phyloP scores from a whole-genome alignment of 2,797 vertebrate species.

The Cryptoprocta ferox region DNA sequence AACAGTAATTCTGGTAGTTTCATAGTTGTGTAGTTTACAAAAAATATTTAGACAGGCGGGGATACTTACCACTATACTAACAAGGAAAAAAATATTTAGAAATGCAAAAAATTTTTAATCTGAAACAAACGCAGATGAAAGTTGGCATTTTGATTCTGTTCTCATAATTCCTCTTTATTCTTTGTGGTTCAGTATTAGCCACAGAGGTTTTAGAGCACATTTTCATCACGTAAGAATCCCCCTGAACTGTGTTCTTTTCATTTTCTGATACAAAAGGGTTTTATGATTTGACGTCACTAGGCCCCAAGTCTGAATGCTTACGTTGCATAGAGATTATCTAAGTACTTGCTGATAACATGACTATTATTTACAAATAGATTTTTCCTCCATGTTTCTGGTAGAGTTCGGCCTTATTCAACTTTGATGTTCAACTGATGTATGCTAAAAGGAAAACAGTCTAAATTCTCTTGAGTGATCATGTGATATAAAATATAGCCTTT shows the following conservation, averaged over 20 bases:
- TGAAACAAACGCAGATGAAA: slow-evolving; percentile 15
- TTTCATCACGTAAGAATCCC: background rate
- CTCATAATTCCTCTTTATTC: background rate
- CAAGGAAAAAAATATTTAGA: background rate
- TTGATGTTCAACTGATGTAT: background rate
- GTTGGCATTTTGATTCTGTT: background rate
- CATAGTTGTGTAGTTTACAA: background rate
- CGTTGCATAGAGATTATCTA: background rate
- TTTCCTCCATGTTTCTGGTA: background rate
- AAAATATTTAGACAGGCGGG: background rate
- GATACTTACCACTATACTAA: no score
- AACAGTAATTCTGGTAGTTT: background rate
- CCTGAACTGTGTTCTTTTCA: background rate
- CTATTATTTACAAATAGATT: background rate
- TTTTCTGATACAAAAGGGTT: background rate
- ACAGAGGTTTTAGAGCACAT: background rate
- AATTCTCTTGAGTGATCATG: background rate
- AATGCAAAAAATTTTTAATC: slow-evolving; percentile 58
- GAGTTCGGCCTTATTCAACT: background rate
- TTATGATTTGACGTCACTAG: background rate
- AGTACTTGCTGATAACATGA: accelerated
- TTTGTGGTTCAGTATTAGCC: background rate
- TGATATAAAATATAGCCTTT: background rate
- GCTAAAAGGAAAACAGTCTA: background rate
- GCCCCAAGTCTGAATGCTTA: background rate